Conservation (phyloP, 2,888 invertebrate species). For the Oscheius sp. region DNA sequence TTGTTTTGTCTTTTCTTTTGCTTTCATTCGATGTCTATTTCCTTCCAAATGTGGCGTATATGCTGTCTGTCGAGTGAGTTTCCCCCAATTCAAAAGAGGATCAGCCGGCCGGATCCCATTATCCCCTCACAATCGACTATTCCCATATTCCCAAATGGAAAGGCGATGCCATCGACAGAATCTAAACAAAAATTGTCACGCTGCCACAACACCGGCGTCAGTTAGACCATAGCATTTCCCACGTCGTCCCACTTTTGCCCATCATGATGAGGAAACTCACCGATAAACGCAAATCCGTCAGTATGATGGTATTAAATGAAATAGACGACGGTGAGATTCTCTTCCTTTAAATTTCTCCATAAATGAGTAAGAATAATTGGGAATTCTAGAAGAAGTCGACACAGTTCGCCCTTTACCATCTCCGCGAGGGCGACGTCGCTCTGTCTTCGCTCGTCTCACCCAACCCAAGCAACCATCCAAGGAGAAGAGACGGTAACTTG, state of each 20-base stretch:
- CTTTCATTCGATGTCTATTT: background rate
- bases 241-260: background rate
- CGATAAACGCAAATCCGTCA: slow-evolving; percentile 30
- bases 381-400: slow-evolving; percentile 26
- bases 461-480: slow-evolving; percentile 14
- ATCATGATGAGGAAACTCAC: slow-evolving; percentile 25
- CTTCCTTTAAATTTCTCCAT: background rate
- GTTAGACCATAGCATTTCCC: slow-evolving; percentile 18
- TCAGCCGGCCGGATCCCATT: background rate
- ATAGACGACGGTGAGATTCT: background rate
- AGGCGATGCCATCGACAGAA: background rate
- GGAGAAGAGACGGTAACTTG: slow-evolving; percentile 15
- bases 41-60: background rate
- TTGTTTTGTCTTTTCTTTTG: slow-evolving; percentile 1
- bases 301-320: slow-evolving; percentile 23
- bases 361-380: background rate
- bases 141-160: background rate
- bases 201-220: background rate
- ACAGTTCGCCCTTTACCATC: slow-evolving; percentile 18
- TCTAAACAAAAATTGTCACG: slow-evolving; percentile 8
- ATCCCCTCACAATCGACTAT: background rate
- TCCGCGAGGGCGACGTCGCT: slow-evolving; percentile 2
- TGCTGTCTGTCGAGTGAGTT: slow-evolving; percentile 2
- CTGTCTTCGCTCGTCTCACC: slow-evolving; percentile 11
- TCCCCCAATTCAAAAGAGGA: background rate